Percentiles rank a stretch among this genome's conserved stretches.
These are phyloP conservation scores for Equus quagga DNA, from an alignment of 2,113 vertebrate species.

Conservation along the genomic window DNA sequence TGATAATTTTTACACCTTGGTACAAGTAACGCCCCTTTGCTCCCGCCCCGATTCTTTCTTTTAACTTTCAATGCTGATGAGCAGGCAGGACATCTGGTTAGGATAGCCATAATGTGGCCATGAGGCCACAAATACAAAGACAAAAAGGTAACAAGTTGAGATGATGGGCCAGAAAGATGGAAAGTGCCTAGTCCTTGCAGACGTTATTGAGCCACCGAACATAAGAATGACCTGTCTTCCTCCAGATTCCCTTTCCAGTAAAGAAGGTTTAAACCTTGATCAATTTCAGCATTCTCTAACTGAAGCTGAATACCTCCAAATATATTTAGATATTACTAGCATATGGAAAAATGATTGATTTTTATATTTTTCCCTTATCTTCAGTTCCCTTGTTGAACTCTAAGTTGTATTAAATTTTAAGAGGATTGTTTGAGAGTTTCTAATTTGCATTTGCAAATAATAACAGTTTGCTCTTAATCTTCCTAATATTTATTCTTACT, in stretches of 20 bases:
- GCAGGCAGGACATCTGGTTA: neutral
- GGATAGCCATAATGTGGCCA: neutral
- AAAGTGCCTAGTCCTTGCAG: neutral
- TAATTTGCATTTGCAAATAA: constrained; percentile 23
- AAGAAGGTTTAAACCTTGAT: neutral
- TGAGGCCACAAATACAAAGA: neutral
- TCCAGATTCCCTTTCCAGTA: neutral
- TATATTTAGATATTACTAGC: neutral
- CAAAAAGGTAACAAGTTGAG: neutral
- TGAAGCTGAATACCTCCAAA: neutral
- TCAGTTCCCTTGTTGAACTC: neutral
- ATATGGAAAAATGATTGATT: neutral
- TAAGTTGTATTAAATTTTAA: constrained; percentile 31
- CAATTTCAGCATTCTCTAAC: neutral
- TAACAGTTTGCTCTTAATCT: neutral
- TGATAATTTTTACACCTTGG: neutral
- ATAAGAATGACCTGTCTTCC: neutral
- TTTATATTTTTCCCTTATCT: constrained; percentile 36
- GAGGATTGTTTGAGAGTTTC: constrained; percentile 34
- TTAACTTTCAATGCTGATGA: neutral
- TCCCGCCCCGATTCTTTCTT: neutral
- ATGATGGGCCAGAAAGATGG: neutral
- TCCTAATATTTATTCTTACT: neutral
- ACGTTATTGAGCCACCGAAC: neutral
- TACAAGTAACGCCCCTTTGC: neutral